Evolutionary conservation across 2,888 invertebrate species (phyloP).

Genomic region (Lingula anatina): DNA sequence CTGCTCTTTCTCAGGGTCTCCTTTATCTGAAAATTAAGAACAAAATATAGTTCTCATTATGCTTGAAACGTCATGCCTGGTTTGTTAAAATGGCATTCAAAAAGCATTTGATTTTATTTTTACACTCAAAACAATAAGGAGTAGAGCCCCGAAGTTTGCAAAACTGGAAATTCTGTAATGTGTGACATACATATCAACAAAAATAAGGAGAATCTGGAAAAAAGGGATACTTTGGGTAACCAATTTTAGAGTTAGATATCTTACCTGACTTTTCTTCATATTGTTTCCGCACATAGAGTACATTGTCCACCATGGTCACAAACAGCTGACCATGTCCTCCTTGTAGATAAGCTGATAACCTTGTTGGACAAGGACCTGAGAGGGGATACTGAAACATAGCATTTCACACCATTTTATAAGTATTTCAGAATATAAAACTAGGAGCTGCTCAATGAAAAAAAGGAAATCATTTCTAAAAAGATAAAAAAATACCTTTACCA

Average conservation of each 20-base stretch:
- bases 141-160: too few relatives aligned
- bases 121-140: too few relatives aligned
- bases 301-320: conserved; percentile 27
- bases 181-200: background rate
- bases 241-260: too few relatives aligned
- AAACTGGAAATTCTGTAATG: background rate
- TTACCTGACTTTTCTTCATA: conserved; percentile 31
- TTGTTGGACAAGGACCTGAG: conserved; percentile 33
- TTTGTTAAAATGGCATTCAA: background rate
- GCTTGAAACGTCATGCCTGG: too few relatives aligned
- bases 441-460: too few relatives aligned
- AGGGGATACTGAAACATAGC: conserved; percentile 31
- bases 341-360: conserved; percentile 23
- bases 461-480: too few relatives aligned
- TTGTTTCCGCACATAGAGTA: conserved; percentile 26
- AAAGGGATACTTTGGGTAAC: background rate
- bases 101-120: too few relatives aligned
- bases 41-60: too few relatives aligned
- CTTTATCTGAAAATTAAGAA: too few relatives aligned
- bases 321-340: conserved; percentile 26
- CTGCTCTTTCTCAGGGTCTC: too few relatives aligned
- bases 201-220: background rate
- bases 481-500: too few relatives aligned
- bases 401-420: background rate
- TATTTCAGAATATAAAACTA: background rate